These are phyloP conservation scores for Pocillopora grandis DNA, from an alignment of 92 coral and sea anemone species.

Conservation along the genomic window DNA sequence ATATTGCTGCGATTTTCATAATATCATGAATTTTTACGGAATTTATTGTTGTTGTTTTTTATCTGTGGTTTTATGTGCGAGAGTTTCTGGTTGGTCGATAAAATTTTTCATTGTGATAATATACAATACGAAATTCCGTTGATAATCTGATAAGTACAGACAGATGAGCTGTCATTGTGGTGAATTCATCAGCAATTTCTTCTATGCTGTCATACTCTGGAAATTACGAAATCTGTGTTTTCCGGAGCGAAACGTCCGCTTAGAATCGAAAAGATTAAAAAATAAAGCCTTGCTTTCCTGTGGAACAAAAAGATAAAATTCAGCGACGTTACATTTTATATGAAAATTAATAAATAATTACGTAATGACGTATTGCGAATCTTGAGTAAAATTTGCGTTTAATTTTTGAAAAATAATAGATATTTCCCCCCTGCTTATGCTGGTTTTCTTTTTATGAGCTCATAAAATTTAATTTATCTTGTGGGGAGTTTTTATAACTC, in stretches of 20 bases:
- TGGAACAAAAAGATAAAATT: neutral
- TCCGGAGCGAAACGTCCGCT: neutral
- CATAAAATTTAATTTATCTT: no score
- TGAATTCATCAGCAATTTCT: neutral
- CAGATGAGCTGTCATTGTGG: neutral
- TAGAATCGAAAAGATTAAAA: neutral
- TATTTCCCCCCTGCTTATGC: no score
- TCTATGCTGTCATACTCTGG: neutral
- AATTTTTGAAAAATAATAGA: no score
- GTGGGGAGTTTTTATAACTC: no score
- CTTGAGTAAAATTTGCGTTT: no score
- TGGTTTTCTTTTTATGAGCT: no score
- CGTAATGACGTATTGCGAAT: neutral
- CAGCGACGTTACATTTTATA: neutral
- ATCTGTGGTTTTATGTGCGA: neutral
- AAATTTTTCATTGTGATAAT: neutral
- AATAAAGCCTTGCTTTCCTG: neutral
- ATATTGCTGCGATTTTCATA: neutral
- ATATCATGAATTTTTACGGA: neutral
- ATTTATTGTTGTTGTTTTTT: neutral
- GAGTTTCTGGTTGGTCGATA: slow-evolving; percentile 1
- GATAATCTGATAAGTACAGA: slow-evolving; percentile 4
- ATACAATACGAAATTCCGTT: neutral
- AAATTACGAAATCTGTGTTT: no score
- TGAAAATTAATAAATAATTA: neutral